These are phyloP conservation scores for Masnerella sp. DNA, from an alignment of 2,888 invertebrate genomes.

Conservation along the genomic window DNA sequence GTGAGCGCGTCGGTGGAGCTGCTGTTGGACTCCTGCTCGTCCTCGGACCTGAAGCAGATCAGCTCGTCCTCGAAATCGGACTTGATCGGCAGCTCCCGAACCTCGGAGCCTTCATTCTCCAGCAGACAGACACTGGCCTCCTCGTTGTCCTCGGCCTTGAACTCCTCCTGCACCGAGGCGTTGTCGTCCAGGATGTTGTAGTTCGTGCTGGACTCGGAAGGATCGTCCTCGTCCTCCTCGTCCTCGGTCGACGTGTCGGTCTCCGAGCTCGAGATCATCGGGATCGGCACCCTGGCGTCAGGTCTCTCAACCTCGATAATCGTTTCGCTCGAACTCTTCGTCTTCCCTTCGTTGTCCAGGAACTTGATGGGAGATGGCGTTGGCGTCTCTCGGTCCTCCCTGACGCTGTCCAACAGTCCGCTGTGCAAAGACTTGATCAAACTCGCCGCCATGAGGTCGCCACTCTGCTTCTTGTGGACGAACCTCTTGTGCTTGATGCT, in stretches of 20 bases:
- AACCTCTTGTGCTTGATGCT: slow-evolving; percentile 65
- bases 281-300: slow-evolving; percentile 63
- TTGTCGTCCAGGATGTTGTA: slow-evolving; percentile 72
- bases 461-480: slow-evolving; percentile 76
- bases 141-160: slow-evolving; percentile 28
- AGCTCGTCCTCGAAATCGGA: slow-evolving; percentile 15
- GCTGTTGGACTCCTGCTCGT: slow-evolving; percentile 7
- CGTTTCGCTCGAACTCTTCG: slow-evolving; percentile 40
- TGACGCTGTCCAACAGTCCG: slow-evolving; percentile 70
- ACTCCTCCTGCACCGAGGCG: slow-evolving; percentile 60
- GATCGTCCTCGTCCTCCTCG: slow-evolving; percentile 63
- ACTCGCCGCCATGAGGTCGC: slow-evolving; percentile 83
- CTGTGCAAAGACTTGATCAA: slow-evolving; percentile 81
- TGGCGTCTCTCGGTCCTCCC: slow-evolving; percentile 71
- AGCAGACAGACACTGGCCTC: slow-evolving; percentile 4
- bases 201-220: slow-evolving; percentile 71
- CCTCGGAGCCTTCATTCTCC: slow-evolving; percentile 12
- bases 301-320: slow-evolving; percentile 14
- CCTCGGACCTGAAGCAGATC: slow-evolving; percentile 3
- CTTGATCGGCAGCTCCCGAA: neutral
- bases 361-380: slow-evolving; percentile 69
- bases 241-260: slow-evolving; percentile 70
- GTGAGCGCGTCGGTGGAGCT: neutral
- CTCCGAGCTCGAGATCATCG: slow-evolving; percentile 72
- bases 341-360: slow-evolving; percentile 40